Percentiles rank a stretch among this genome's conserved stretches.
Evolutionary conservation across 2,797 vertebrate genomes (phyloP).

Genomic region (Lindbergichthys nudifrons): DNA sequence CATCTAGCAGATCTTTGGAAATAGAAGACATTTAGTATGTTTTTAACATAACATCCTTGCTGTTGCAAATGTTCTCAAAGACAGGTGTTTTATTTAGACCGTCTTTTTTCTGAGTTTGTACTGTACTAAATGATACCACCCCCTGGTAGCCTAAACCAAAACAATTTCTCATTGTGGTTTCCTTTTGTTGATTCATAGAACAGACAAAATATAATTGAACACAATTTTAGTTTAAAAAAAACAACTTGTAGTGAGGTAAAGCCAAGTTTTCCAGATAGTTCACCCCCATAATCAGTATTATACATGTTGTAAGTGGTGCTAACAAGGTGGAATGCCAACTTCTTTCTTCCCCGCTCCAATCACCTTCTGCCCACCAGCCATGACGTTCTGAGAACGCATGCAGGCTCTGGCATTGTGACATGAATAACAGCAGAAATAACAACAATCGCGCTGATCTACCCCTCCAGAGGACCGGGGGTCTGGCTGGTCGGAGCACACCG

Average conservation of each 20-base stretch:
- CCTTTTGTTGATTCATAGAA: background rate
- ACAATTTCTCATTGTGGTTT: background rate
- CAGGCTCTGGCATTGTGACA: slow-evolving; percentile 25
- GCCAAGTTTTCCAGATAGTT: background rate
- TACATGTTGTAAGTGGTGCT: slow-evolving; percentile 18
- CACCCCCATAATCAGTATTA: background rate
- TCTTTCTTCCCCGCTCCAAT: slow-evolving; percentile 29
- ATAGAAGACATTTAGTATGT: no score
- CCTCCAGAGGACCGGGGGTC: slow-evolving; percentile 58
- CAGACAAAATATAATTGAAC: background rate
- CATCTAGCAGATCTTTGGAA: no score
- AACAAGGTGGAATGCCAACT: slow-evolving; percentile 29
- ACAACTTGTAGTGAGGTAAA: background rate
- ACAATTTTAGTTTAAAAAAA: background rate
- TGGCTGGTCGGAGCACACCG: slow-evolving; percentile 59
- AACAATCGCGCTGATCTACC: slow-evolving; percentile 41
- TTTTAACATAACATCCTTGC: no score
- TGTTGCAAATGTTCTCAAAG: no score
- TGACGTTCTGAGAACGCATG: slow-evolving; percentile 45
- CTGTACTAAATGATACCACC: no score
- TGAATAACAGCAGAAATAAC: slow-evolving; percentile 58
- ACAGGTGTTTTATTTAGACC: no score
- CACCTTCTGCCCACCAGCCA: slow-evolving; percentile 47
- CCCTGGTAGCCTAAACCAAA: background rate
- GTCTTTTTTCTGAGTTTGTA: no score